Conservation (phyloP, 1,140 invertebrate genomes). For the Cherax quadricarinatus region DNA sequence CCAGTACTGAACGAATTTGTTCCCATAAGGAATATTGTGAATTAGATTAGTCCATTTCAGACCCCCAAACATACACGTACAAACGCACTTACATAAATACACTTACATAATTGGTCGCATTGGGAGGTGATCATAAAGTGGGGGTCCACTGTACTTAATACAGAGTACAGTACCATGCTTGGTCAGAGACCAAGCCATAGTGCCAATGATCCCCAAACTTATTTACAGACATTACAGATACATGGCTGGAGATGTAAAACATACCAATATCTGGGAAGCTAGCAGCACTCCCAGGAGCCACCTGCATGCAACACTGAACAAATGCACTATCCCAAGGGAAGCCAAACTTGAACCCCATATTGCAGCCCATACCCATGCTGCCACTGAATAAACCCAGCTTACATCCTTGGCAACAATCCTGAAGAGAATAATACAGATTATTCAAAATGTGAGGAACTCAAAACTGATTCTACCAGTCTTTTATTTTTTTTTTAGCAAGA, state of each 20-base stretch:
- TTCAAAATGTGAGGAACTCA: neutral
- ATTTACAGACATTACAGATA: too few relatives aligned
- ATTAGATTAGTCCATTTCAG: too few relatives aligned
- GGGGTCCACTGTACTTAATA: too few relatives aligned
- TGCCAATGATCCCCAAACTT: too few relatives aligned
- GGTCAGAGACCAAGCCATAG: too few relatives aligned
- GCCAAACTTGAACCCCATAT: slow-evolving; percentile 78
- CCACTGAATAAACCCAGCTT: slow-evolving; percentile 79
- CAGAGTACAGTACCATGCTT: too few relatives aligned
- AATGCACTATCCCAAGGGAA: slow-evolving; percentile 80
- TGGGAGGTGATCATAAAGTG: too few relatives aligned
- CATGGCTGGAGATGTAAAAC: neutral
- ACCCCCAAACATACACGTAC: too few relatives aligned
- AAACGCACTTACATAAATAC: too few relatives aligned
- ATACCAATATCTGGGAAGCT: slow-evolving; percentile 4
- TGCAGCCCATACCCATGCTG: slow-evolving; percentile 78
- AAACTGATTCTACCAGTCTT: neutral
- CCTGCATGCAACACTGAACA: slow-evolving; percentile 78
- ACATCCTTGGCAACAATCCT: slow-evolving; percentile 81
- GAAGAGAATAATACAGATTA: neutral
- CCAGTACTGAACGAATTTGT: too few relatives aligned
- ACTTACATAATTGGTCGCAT: too few relatives aligned
- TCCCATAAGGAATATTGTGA: too few relatives aligned
- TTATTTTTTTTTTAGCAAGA: neutral
- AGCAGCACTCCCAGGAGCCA: slow-evolving; percentile 26